phyloP scores from a whole-genome alignment of 1,140 invertebrate species.

The Caenorhabditis tropicalis region DNA sequence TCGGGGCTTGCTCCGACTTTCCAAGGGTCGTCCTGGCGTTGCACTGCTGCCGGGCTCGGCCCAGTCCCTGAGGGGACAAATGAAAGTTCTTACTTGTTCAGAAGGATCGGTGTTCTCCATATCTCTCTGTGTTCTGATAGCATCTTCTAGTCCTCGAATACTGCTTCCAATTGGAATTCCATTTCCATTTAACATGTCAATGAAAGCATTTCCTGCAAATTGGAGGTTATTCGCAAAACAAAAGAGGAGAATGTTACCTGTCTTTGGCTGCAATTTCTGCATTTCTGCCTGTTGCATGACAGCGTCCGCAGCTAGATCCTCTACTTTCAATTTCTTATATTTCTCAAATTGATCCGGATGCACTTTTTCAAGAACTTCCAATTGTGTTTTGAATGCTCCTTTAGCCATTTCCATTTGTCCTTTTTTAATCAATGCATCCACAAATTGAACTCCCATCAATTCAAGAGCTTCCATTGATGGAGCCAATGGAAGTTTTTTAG shows the following conservation, averaged over 20 bases:
- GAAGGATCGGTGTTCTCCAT: conserved; percentile 59
- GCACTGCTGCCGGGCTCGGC: too few species aligned
- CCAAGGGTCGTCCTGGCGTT: too few species aligned
- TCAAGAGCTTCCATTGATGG: conserved; percentile 29
- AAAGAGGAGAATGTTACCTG: too few species aligned
- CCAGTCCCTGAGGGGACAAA: too few species aligned
- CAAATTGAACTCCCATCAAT: conserved; percentile 40
- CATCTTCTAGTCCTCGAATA: conserved; percentile 63
- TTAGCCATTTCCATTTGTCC: conserved; percentile 68
- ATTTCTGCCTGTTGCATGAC: conserved; percentile 62
- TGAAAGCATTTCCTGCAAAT: conserved; percentile 55
- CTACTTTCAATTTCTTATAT: conserved; percentile 62
- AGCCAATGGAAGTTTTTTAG: not conserved
- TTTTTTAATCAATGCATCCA: conserved; percentile 63
- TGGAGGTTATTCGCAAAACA: too few species aligned
- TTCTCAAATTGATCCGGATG: conserved; percentile 66
- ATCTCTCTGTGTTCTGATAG: conserved; percentile 58
- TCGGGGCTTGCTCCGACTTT: too few species aligned
- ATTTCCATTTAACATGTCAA: conserved; percentile 64
- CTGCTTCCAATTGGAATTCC: conserved; percentile 64
- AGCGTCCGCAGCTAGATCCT: conserved; percentile 62
- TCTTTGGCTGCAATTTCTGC: conserved; percentile 54
- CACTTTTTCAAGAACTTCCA: conserved; percentile 62
- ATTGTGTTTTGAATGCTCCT: conserved; percentile 64
- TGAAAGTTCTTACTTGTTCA: too few species aligned